Evolutionary conservation across 2,113 vertebrate species (phyloP).

Genomic region (Stegastes partitus): DNA sequence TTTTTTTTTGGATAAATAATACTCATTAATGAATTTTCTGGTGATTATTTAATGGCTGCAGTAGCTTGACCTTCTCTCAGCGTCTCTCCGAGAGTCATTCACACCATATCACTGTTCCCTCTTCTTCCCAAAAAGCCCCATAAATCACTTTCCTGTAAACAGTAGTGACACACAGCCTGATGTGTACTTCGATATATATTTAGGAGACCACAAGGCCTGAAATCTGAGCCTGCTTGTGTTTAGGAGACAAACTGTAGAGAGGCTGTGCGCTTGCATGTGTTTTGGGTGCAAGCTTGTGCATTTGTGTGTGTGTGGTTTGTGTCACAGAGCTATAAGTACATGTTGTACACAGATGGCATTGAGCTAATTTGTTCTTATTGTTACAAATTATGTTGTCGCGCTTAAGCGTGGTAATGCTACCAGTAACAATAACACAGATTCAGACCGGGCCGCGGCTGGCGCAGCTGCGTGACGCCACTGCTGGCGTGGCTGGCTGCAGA

Average conservation of each 20-base stretch:
- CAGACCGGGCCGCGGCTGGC: conserved; percentile 18
- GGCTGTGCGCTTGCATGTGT: conserved; percentile 56
- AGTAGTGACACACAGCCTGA: conserved; percentile 85
- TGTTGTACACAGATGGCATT: conserved; percentile 65
- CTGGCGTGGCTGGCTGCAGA: conserved; percentile 30
- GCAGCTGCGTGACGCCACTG: conserved; percentile 60
- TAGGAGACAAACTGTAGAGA: conserved; percentile 71
- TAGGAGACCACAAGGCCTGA: conserved; percentile 80
- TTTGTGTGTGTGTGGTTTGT: conserved; percentile 34
- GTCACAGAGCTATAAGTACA: conserved; percentile 44
- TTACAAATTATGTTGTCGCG: conserved; percentile 74
- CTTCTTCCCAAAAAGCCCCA: conserved; percentile 76
- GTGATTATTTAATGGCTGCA: conserved; percentile 52
- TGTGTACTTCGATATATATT: conserved; percentile 86
- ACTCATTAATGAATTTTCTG: conserved; percentile 61
- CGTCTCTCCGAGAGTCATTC: conserved; percentile 59
- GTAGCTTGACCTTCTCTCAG: conserved; percentile 55
- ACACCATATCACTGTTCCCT: conserved; percentile 66
- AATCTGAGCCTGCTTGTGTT: conserved; percentile 79
- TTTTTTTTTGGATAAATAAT: conserved; percentile 34
- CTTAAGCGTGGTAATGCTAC: conserved; percentile 76
- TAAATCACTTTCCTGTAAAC: conserved; percentile 88
- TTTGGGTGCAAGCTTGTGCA: conserved; percentile 38
- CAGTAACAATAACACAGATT: conserved; percentile 72
- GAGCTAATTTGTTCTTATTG: conserved; percentile 74